These are phyloP conservation scores for Cygnus olor DNA, from an alignment of 2,797 vertebrate species.

Conservation along the genomic window DNA sequence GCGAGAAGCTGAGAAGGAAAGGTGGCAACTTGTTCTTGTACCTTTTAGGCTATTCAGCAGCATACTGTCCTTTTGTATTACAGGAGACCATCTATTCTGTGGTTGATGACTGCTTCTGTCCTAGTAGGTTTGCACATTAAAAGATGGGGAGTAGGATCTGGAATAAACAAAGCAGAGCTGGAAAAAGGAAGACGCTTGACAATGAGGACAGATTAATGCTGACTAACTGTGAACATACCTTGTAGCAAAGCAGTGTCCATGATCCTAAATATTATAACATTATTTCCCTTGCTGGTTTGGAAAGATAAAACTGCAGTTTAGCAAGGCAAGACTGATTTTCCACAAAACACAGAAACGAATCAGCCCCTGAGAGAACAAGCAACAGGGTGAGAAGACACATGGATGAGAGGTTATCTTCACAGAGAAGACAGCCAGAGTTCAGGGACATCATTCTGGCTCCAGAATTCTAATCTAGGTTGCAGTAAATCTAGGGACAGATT, in stretches of 20 bases:
- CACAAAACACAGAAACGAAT: neutral
- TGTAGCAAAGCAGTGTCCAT: neutral
- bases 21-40: neutral
- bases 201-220: neutral
- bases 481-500: neutral
- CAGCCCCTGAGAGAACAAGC: neutral
- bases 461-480: neutral
- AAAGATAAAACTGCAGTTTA: neutral
- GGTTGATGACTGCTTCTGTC: neutral
- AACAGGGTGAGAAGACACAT: neutral
- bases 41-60: neutral
- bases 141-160: neutral
- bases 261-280: neutral
- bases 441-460: neutral
- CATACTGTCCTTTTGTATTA: neutral
- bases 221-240: neutral
- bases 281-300: neutral
- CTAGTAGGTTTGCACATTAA: neutral
- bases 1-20: neutral
- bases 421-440: neutral
- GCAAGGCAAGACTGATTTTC: neutral
- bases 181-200: neutral
- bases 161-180: neutral
- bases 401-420: neutral
- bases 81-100: neutral